phyloP scores from a whole-genome alignment of 2,113 vertebrate genomes.

The Oophaga pumilio region DNA sequence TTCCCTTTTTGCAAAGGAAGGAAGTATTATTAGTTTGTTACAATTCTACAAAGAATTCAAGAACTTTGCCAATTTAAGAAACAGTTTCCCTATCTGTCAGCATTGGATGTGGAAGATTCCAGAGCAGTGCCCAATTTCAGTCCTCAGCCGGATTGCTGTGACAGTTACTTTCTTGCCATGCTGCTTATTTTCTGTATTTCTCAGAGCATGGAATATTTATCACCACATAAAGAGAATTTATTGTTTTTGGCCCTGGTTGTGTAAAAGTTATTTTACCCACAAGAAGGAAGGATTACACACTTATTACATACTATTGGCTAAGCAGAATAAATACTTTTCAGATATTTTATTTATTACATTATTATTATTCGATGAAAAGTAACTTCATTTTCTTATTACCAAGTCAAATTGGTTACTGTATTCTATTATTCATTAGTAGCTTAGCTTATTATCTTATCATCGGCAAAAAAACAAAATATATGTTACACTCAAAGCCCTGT shows the following conservation, averaged over 20 bases:
- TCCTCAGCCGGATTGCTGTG: conserved; percentile 32
- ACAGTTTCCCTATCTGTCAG: conserved; percentile 37
- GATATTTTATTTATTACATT: conserved; percentile 47
- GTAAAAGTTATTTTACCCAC: conserved; percentile 59
- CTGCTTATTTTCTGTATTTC: conserved; percentile 51
- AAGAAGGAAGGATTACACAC: conserved; percentile 52
- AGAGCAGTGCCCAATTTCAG: conserved; percentile 29
- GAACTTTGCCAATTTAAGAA: conserved; percentile 37
- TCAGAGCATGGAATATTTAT: conserved; percentile 57
- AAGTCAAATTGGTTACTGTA: conserved; percentile 42
- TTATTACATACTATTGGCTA: conserved; percentile 60
- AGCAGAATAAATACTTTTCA: conserved; percentile 50
- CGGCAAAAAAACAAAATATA: too few species aligned
- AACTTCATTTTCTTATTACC: conserved; percentile 49
- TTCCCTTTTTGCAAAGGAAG: conserved; percentile 31
- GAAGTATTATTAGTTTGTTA: conserved; percentile 44
- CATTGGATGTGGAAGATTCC: conserved; percentile 30
- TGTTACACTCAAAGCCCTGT: too few species aligned
- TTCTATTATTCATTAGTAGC: conserved; percentile 44
- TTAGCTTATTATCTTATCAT: too few species aligned
- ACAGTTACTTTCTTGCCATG: conserved; percentile 23
- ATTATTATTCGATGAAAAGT: conserved; percentile 53
- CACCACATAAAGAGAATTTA: conserved; percentile 57
- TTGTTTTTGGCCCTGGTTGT: conserved; percentile 57
- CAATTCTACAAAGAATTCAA: conserved; percentile 41